Percentiles rank a stretch among this genome's conserved stretches.
These are phyloP conservation scores for Ptilodon capucinus DNA, from an alignment of 2,888 invertebrate species.

Conservation along the genomic window DNA sequence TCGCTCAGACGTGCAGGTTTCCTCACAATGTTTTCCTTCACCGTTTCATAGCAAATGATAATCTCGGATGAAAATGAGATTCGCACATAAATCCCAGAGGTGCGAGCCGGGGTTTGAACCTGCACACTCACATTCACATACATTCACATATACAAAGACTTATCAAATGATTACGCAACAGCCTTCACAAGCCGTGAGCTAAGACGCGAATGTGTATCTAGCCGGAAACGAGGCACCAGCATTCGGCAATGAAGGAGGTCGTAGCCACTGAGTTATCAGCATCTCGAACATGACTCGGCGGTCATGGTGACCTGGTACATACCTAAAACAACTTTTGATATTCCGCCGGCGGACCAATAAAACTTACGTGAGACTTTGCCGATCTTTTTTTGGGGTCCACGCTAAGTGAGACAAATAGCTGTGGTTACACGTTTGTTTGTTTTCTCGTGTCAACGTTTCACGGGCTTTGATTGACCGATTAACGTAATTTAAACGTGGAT, in stretches of 20 bases:
- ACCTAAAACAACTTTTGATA: constrained; percentile 66
- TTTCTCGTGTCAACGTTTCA: neutral
- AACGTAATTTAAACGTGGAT: neutral
- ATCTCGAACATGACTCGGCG: constrained; percentile 58
- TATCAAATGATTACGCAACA: constrained; percentile 29
- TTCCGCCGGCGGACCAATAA: constrained; percentile 61
- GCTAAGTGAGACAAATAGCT: constrained; percentile 21
- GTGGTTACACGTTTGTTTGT: constrained; percentile 1
- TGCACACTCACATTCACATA: too few species aligned
- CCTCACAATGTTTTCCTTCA: too few species aligned
- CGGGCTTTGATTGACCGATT: neutral
- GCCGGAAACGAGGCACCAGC: constrained; percentile 59
- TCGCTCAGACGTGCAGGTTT: too few species aligned
- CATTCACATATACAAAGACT: constrained; percentile 23
- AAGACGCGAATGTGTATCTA: constrained; percentile 49
- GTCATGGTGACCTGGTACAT: constrained; percentile 64
- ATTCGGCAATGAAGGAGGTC: constrained; percentile 70
- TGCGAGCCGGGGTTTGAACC: too few species aligned
- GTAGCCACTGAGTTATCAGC: constrained; percentile 64
- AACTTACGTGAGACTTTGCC: constrained; percentile 45
- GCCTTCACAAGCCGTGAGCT: constrained; percentile 33
- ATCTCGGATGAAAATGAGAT: too few species aligned
- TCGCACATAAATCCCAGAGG: too few species aligned
- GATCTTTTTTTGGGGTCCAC: constrained; percentile 26
- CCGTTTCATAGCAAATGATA: too few species aligned